These are phyloP conservation scores for Miniopterus natalensis DNA, from an alignment of 2,113 vertebrate genomes.

Conservation along the genomic window DNA sequence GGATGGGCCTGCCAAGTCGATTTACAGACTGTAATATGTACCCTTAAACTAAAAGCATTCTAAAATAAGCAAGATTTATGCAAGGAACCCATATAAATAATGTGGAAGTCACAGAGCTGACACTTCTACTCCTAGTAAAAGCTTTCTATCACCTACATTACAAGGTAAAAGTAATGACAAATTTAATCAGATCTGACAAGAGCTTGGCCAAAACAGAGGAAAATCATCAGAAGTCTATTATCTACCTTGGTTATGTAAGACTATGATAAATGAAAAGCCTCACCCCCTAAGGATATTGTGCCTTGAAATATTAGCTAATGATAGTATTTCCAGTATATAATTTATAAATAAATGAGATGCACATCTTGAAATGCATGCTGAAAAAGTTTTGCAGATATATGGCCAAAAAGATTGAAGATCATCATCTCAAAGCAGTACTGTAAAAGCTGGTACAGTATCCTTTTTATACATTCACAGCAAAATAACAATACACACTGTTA, in stretches of 20 bases:
- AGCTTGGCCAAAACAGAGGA: constrained; percentile 22
- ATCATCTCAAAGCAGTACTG: background rate
- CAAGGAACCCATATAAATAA: background rate
- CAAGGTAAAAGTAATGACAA: background rate
- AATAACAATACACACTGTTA: background rate
- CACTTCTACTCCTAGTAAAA: background rate
- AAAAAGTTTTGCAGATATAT: background rate
- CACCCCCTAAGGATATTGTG: background rate
- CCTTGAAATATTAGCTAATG: background rate
- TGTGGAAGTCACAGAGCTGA: background rate
- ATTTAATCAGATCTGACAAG: constrained; percentile 46
- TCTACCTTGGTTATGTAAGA: background rate
- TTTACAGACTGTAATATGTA: background rate
- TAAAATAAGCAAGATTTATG: background rate
- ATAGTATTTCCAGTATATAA: background rate
- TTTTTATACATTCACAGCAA: background rate
- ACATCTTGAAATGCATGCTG: background rate
- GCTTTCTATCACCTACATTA: background rate
- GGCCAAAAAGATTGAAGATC: background rate
- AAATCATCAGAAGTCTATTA: background rate
- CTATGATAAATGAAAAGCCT: constrained; percentile 7
- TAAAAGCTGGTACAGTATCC: background rate
- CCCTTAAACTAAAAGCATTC: background rate
- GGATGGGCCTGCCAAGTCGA: background rate
- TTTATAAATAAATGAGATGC: background rate